These are phyloP conservation scores for Lithosia quadra DNA, from an alignment of 2,888 invertebrate species.

Conservation along the genomic window DNA sequence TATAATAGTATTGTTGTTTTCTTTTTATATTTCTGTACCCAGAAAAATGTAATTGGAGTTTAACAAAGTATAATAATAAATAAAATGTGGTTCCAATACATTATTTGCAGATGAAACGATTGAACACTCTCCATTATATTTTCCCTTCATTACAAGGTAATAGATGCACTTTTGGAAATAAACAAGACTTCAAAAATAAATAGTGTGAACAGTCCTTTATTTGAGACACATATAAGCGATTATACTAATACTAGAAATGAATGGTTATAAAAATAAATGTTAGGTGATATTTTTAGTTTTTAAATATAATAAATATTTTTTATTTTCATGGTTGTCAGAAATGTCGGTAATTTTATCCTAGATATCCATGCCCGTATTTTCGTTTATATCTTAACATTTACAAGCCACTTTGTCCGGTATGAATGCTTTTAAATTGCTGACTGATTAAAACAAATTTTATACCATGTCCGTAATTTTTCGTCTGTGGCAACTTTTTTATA, in stretches of 20 bases:
- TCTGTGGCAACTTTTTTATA: background rate
- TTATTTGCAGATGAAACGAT: too few relatives aligned
- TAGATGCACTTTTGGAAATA: background rate
- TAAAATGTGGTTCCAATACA: too few relatives aligned
- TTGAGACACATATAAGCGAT: conserved; percentile 27
- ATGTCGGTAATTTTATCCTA: background rate
- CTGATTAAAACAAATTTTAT: background rate
- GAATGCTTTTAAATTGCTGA: conserved; percentile 9
- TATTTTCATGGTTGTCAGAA: background rate
- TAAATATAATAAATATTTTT: background rate
- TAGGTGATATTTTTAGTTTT: background rate
- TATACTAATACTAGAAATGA: conserved; percentile 19
- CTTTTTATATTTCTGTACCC: too few relatives aligned
- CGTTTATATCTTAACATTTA: conserved; percentile 13
- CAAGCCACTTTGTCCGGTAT: conserved; percentile 21
- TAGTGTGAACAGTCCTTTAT: conserved; percentile 15
- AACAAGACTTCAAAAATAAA: background rate
- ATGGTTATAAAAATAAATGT: conserved; percentile 10
- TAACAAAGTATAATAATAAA: too few relatives aligned
- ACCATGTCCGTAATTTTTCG: background rate
- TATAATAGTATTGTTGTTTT: too few relatives aligned
- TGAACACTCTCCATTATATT: background rate
- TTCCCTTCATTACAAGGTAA: background rate
- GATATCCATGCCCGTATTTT: conserved; percentile 10
- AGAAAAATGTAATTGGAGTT: too few relatives aligned